Evolutionary conservation across 2,113 vertebrate genomes (phyloP), one percentile per base, ranked within the genome.

Genomic region (Raja brachyura): DNA sequence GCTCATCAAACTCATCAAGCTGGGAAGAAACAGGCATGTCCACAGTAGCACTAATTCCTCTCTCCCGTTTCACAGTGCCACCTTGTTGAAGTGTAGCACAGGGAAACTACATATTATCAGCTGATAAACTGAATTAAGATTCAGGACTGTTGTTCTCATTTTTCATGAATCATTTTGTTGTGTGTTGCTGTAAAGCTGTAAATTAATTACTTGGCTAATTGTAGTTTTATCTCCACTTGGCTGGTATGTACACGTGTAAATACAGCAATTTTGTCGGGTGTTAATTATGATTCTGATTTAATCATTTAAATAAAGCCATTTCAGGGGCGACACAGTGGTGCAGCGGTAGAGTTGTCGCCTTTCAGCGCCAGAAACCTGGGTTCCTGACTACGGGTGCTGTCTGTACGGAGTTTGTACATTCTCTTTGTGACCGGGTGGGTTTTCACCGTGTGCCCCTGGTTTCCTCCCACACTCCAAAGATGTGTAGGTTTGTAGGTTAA

Each of bases 241-340:
- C 59, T 18, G 83, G 83, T 61, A 28, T 66, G 7, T 31, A 56
- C 61, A 14, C 63, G n/a, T 88, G 59, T 88, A 88, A 88, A 88
- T 88, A 7, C 31, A 88, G 28, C n/a, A 63, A 88, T 63, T 88
- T 88, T 88, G 13, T 14, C 63, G 14, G 63, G 61, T 66, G 59
- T 56, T 88, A 88, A 88, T 66, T 88, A 88, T 63, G 59, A 88
- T 85, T 85, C 59, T 88, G 59, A 88, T 63, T 63, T 63, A 63
- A 66, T 88, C 28, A 56, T n/a, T 31, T 63, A 63, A 88, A 63
- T 88, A 88, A 88, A 33, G 59, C 28, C 39, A 48, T 48, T 48
- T 48, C 39, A 48, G 39, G 39, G 39, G 39, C 39, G 39, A 48
- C 39, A n/a, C n/a, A n/a, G n/a, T n/a, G n/a, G n/a, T n/a, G n/a